Percentiles rank a stretch among this genome's conserved stretches.
These are phyloP conservation scores for Heliopora coerulea DNA, from an alignment of 92 coral and sea anemone genomes.

Conservation along the genomic window DNA sequence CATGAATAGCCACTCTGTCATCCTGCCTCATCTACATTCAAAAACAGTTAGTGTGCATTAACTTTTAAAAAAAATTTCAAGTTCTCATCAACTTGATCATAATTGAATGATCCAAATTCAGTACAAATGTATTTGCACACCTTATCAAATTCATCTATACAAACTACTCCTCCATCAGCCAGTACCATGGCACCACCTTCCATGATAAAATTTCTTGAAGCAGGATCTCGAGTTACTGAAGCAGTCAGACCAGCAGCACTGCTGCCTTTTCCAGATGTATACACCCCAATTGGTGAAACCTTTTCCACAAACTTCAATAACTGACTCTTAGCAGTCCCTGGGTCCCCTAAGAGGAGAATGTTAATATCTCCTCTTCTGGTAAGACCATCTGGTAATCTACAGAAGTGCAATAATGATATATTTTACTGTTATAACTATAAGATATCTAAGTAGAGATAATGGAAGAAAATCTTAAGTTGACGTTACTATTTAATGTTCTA, in stretches of 20 bases:
- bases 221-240: slow-evolving; percentile 96
- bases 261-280: slow-evolving; percentile 97
- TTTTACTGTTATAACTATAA: no score
- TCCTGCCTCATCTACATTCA: slow-evolving; percentile 87
- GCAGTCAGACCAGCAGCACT: slow-evolving; percentile 99
- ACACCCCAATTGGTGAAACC: slow-evolving; percentile 91
- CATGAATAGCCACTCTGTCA: slow-evolving; percentile 99
- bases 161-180: slow-evolving; percentile 99
- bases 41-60: no score
- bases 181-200: slow-evolving; percentile 99
- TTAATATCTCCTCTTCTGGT: slow-evolving; percentile 99
- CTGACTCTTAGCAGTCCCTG: slow-evolving; percentile 99
- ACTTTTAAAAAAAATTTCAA: no score
- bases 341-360: slow-evolving; percentile 88
- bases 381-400: slow-evolving; percentile 93
- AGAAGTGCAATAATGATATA: neutral
- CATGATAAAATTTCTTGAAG: slow-evolving; percentile 93
- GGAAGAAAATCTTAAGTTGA: no score
- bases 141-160: slow-evolving; percentile 99
- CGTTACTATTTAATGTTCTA: no score
- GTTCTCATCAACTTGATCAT: no score
- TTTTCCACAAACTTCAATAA: slow-evolving; percentile 94
- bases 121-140: slow-evolving; percentile 33
- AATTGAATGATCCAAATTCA: neutral
- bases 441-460: no score